Percentiles rank a stretch among this genome's conserved stretches.
These are phyloP conservation scores for Labroides dimidiatus DNA, from an alignment of 2,797 vertebrate species.

Conservation along the genomic window DNA sequence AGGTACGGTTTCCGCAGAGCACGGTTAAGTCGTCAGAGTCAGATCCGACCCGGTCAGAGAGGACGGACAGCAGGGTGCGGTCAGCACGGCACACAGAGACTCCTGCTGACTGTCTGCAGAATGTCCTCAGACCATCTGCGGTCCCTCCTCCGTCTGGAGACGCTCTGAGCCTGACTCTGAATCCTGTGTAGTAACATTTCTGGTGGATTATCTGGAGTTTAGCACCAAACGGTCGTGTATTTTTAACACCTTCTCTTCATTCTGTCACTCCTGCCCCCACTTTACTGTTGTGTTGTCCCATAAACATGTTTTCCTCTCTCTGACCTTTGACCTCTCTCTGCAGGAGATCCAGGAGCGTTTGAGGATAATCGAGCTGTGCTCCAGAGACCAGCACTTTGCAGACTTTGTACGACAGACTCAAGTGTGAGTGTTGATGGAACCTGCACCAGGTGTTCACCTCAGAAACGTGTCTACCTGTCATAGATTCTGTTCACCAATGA, in stretches of 20 bases:
- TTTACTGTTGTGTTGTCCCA: constrained; percentile 6
- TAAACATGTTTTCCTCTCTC: constrained; percentile 24
- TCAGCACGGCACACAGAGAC: too few species aligned
- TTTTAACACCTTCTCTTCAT: constrained; percentile 27
- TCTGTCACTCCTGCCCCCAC: neutral
- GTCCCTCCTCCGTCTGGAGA: too few species aligned
- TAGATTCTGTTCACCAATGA: too few species aligned
- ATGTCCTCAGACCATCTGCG: too few species aligned
- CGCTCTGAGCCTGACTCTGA: too few species aligned
- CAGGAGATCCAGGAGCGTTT: constrained; percentile 94
- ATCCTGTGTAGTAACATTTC: too few species aligned
- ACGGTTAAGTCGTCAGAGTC: too few species aligned
- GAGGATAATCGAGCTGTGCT: constrained; percentile 89
- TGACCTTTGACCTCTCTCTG: constrained; percentile 45
- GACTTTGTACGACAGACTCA: constrained; percentile 92
- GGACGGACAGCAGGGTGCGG: too few species aligned
- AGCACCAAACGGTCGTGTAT: neutral
- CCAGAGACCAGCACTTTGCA: constrained; percentile 89
- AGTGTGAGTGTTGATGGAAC: constrained; percentile 85
- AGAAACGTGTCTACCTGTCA: too few species aligned
- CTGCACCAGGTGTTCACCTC: neutral
- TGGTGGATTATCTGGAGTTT: too few species aligned
- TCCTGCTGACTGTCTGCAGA: too few species aligned
- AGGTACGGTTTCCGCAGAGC: constrained; percentile 76
- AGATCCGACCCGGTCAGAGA: too few species aligned